Evolutionary conservation across 2,888 invertebrate genomes (phyloP).

Genomic region (Sceliomorpha sp.): DNA sequence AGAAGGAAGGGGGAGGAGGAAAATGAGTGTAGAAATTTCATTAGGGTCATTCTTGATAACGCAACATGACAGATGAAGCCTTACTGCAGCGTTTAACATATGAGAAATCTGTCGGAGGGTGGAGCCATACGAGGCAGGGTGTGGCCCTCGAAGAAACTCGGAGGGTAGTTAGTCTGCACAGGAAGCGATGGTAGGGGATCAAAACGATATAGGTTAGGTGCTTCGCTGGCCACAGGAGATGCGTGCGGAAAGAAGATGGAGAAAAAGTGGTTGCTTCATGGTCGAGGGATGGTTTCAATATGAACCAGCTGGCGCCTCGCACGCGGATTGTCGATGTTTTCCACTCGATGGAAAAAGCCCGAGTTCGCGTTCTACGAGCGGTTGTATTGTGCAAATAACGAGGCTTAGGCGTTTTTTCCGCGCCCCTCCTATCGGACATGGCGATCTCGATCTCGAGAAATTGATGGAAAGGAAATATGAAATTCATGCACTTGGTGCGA

Average conservation of each 20-base stretch:
- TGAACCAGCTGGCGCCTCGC: constrained; percentile 75
- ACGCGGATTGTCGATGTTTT: constrained; percentile 69
- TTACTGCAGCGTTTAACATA: constrained; percentile 32
- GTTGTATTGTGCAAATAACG: constrained; percentile 32
- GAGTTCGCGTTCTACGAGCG: constrained; percentile 21
- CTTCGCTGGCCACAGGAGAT: constrained; percentile 43
- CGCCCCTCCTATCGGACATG: constrained; percentile 9
- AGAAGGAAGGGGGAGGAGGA: too few relatives aligned
- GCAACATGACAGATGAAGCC: constrained; percentile 44
- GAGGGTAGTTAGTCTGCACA: constrained; percentile 69
- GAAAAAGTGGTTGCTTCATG: constrained; percentile 49
- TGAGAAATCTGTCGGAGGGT: constrained; percentile 63
- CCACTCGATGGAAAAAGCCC: constrained; percentile 28
- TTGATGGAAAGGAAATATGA: constrained; percentile 8
- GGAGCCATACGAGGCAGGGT: constrained; percentile 72
- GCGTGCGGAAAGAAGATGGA: constrained; percentile 24
- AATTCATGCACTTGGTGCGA: too few relatives aligned
- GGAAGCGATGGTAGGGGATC: constrained; percentile 62
- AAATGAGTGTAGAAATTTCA: constrained; percentile 26
- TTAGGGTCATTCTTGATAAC: constrained; percentile 31
- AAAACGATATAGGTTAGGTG: constrained; percentile 72
- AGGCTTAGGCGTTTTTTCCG: constrained; percentile 5
- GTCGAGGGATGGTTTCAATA: constrained; percentile 72
- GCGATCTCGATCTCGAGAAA: constrained; percentile 18
- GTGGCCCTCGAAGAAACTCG: constrained; percentile 67